These are phyloP conservation scores for Trichonephila clavipes DNA, from an alignment of 1,140 invertebrate genomes.

Conservation along the genomic window DNA sequence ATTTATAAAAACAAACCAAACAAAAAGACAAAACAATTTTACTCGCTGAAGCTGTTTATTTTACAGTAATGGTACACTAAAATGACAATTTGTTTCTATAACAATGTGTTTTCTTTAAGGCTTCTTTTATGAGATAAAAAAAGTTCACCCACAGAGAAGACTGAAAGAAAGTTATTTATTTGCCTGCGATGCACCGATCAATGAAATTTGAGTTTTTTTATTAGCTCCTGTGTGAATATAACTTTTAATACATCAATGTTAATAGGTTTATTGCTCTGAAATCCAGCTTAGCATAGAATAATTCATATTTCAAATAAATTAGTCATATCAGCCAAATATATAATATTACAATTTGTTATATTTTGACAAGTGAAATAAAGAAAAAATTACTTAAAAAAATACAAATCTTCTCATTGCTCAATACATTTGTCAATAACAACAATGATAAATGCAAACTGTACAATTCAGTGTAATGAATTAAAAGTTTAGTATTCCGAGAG, in stretches of 20 bases:
- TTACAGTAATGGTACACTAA: slow-evolving; percentile 74
- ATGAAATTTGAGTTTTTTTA: slow-evolving; percentile 17
- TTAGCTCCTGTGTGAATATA: background rate
- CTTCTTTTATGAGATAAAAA: slow-evolving; percentile 58
- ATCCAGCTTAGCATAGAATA: background rate
- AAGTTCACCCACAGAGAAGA: slow-evolving; percentile 49
- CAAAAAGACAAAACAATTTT: background rate
- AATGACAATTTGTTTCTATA: slow-evolving; percentile 59
- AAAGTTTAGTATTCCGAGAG: no score
- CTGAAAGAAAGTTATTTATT: slow-evolving; percentile 52
- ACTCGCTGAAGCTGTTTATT: slow-evolving; percentile 58
- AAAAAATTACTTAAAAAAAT: no score
- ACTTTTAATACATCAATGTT: background rate
- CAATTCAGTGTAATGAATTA: no score
- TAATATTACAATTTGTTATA: no score
- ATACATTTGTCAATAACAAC: no score
- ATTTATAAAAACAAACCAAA: background rate
- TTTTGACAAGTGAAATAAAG: no score
- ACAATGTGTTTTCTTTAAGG: slow-evolving; percentile 61
- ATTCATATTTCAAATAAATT: background rate
- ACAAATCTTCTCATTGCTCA: no score
- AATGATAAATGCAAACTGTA: no score
- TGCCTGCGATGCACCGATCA: slow-evolving; percentile 61
- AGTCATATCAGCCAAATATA: no score
- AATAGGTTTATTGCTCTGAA: background rate